Evolutionary conservation across 2,888 invertebrate species (phyloP), one percentile per base, ranked within the genome.

Genomic region (Hoplodrina ambigua): DNA sequence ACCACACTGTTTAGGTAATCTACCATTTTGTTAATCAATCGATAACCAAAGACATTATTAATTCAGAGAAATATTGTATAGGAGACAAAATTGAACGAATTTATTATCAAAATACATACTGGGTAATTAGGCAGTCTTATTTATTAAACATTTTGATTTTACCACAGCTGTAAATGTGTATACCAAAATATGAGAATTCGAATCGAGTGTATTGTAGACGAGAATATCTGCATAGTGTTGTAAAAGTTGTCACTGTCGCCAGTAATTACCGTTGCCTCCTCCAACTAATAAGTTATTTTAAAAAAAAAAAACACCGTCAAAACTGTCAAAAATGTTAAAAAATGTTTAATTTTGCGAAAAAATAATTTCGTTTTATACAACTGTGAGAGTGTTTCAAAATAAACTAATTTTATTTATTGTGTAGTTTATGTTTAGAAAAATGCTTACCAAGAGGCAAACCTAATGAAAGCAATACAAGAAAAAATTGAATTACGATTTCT

Each of bases 251-350:
- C 33, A 11, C 33, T 8, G 33, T 63, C 44, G 55, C 63, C 25
- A 41, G 41, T 46, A 46, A 15, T 1, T 53, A 13, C 61, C 6
- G 33, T 64, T 52, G 64, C 64, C 25, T 37, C 1, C 5, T n/a
- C 19, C 11, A 15, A 17, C 17, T 3, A 46, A 46, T 15, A 17
- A 46, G 11, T 20, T 15, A 25, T n/a, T 37, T 17, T n/a, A n/a
- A 33, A 5, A 50, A 41, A 70, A 70, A 52, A 50, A 19, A 55
- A 25, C 15, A 70, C 33, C 63, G 71, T 70, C 70, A 73, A 54
- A 30, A 50, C 55, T 77, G 70, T 81, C 77, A 68, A 72, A 69
- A 52, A 19, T 70, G 46, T 74, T 57, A 69, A 53, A 62, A 54
- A 64, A 53, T 30, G 54, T 55, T 37, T 69, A 44, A 56, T n/a